phyloP scores from a whole-genome alignment of 2,113 vertebrate species.

The Hippocampus guttulatus region DNA sequence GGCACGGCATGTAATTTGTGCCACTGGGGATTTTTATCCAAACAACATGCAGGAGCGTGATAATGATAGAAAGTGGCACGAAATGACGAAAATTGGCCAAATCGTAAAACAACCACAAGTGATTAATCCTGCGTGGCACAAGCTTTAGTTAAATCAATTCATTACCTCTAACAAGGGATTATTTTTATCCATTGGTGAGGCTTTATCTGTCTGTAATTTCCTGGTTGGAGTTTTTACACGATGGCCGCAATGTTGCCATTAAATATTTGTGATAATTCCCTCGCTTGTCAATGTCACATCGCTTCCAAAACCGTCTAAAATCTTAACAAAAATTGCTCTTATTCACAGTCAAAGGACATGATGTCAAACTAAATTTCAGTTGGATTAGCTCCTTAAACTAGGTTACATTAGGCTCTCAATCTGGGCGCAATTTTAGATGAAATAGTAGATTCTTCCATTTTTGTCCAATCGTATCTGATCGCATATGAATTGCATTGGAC shows the following conservation, averaged over 20 bases:
- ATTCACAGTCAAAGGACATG: too few species aligned
- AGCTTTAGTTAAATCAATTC: neutral
- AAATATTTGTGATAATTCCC: neutral
- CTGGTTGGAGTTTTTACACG: neutral
- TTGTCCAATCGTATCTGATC: too few species aligned
- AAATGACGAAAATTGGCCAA: neutral
- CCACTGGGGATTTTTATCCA: neutral
- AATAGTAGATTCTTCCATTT: too few species aligned
- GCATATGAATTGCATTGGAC: too few species aligned
- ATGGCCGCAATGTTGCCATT: too few species aligned
- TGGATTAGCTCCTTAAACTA: too few species aligned
- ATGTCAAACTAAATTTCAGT: too few species aligned
- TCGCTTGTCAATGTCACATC: too few species aligned
- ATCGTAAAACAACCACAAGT: neutral
- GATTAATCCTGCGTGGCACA: neutral
- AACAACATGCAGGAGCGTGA: neutral
- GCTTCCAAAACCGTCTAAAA: too few species aligned
- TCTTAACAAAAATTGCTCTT: too few species aligned
- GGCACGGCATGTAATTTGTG: neutral
- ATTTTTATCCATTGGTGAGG: neutral
- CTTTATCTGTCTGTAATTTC: neutral
- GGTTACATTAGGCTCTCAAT: too few species aligned
- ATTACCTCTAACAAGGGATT: neutral
- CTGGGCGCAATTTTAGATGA: too few species aligned
- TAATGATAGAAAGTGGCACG: neutral